Conservation (phyloP, 1,140 invertebrate species). For the Lepidurus couesii region DNA sequence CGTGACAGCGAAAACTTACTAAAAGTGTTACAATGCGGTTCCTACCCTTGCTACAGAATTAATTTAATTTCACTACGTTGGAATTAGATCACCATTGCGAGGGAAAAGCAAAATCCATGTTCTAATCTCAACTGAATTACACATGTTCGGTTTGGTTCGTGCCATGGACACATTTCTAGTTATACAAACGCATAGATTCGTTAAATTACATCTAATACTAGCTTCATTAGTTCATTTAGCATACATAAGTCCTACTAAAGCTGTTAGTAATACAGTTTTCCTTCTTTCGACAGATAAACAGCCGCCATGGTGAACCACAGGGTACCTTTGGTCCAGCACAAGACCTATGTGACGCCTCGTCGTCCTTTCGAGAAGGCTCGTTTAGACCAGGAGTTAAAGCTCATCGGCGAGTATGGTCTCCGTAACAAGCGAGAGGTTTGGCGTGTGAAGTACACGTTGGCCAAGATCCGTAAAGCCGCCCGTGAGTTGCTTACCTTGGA, state of each 20-base stretch:
- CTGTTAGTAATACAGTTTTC: not conserved
- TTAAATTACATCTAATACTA: not conserved
- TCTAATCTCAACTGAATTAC: slow-evolving; percentile 43
- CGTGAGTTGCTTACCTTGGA: slow-evolving; percentile 96
- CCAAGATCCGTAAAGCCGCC: slow-evolving; percentile 98
- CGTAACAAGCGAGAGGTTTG: slow-evolving; percentile 99
- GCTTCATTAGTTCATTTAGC: slow-evolving; percentile 23
- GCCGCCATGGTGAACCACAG: slow-evolving; percentile 79
- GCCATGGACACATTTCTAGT: slow-evolving; percentile 41
- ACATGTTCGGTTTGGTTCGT: slow-evolving; percentile 43
- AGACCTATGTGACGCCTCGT: slow-evolving; percentile 96
- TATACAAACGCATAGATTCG: not conserved
- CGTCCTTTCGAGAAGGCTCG: slow-evolving; percentile 99
- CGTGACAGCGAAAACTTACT: not conserved
- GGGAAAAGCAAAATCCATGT: slow-evolving; percentile 42
- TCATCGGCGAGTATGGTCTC: slow-evolving; percentile 97
- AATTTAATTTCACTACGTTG: not conserved
- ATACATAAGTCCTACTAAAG: not conserved
- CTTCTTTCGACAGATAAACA: not conserved
- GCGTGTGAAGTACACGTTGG: slow-evolving; percentile 96
- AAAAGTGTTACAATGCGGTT: not conserved
- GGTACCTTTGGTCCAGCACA: slow-evolving; percentile 89
- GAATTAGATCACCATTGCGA: not conserved
- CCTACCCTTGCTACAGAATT: not conserved
- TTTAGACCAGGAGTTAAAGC: slow-evolving; percentile 97